Base-by-base conservation (phyloP, 2,888 invertebrate genomes). In the Fissipunctia ypsillon region DNA sequence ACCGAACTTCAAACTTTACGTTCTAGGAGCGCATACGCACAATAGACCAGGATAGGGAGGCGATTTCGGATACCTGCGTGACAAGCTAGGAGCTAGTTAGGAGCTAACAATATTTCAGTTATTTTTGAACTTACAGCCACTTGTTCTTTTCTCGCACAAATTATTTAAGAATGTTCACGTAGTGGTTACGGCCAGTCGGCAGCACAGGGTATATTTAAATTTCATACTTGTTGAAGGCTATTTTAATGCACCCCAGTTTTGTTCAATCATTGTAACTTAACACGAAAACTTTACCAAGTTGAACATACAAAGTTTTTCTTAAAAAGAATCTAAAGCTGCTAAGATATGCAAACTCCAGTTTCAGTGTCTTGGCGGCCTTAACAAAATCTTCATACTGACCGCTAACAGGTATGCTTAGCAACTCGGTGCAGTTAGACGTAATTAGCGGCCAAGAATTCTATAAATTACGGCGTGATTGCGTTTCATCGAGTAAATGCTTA, bases 391-490 rank as follows among this genome's bases (percentile, higher is more conserved):
- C 59, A 65, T 54, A 50, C 43, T 35, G 65, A 48, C 48, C 28
- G 19, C 19, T 60, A 48, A 60, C 19, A 41, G 41, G 10, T 25
- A 56, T 45, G 54, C 25, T 38, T 64, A 78, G 50, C 25, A 65
- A 9, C 48, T 25, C 54, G 14, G 78, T 78, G 63, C 35, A 66
- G 57, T 59, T 54, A 63, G 54, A 60, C 59, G 59, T 75, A 75
- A 84, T 75, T 66, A 81, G 69, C 41, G 14, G n/a, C 6, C 50
- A 75, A 75, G 69, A 81, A 84, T 81, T 75, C 63, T 69, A 81
- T 75, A 81, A 74, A 84, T 64, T 84, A 69, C 69, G 28, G 66
- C 45, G 76, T 75, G 69, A 80, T 80, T 80, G 69, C 66, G 63
- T 84, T 80, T 67, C 61, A 84, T 69, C 80, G 66, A 67, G 57